phyloP scores from a whole-genome alignment of 2,113 vertebrate species.

The Castor canadensis region DNA sequence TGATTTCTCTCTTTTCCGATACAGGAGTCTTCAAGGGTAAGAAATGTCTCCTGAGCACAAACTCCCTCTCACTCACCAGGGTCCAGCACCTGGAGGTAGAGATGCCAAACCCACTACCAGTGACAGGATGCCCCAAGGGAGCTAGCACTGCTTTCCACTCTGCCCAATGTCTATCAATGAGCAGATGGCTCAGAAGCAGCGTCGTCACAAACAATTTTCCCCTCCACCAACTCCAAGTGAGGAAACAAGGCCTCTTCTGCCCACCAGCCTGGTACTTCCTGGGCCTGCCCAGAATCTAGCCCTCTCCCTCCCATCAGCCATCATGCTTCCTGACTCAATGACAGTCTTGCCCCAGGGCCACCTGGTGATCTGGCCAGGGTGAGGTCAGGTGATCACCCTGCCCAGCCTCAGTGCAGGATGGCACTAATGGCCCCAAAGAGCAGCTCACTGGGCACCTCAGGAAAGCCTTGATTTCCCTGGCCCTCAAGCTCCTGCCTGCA shows the following conservation, averaged over 20 bases:
- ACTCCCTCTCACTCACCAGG: neutral
- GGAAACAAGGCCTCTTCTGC: constrained; percentile 57
- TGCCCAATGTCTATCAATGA: constrained; percentile 42
- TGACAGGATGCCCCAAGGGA: neutral
- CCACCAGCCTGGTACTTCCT: constrained; percentile 39
- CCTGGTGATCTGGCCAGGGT: neutral
- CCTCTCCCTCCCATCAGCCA: neutral
- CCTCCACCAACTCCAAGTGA: constrained; percentile 78
- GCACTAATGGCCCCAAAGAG: neutral
- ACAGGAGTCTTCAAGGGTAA: neutral
- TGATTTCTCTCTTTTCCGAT: neutral
- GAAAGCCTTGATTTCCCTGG: constrained; percentile 69
- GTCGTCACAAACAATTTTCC: constrained; percentile 80
- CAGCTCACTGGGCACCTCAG: neutral
- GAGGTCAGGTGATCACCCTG: neutral
- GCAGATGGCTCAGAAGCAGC: constrained; percentile 77
- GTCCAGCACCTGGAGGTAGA: neutral
- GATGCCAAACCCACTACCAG: neutral
- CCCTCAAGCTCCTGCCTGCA: neutral
- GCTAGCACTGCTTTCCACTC: neutral
- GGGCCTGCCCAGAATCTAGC: neutral
- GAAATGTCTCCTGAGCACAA: neutral
- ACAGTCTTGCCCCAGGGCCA: neutral
- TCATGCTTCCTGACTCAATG: neutral
- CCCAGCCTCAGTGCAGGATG: neutral